Evolutionary conservation across 1,140 invertebrate species (phyloP).

Genomic region (Magallana gigas): DNA sequence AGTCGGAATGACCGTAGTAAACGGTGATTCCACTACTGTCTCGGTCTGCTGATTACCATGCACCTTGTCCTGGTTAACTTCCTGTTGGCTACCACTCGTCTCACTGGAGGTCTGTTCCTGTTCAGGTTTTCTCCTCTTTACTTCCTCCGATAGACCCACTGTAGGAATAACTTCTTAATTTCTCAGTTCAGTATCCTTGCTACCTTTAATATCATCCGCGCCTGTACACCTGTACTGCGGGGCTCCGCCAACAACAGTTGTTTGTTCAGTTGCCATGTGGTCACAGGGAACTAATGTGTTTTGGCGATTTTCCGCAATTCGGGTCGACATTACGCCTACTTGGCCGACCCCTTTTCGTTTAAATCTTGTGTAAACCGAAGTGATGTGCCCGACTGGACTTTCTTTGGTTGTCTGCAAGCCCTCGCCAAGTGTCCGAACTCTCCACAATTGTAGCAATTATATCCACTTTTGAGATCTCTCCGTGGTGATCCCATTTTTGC

Average conservation of each 20-base stretch:
- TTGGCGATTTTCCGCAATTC: background rate
- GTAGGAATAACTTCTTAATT: background rate
- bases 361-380: slow-evolving; percentile 4
- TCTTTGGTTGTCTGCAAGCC: background rate
- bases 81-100: background rate
- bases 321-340: slow-evolving; percentile 3
- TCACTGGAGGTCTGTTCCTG: background rate
- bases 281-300: slow-evolving; percentile 10
- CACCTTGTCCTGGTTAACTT: background rate
- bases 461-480: background rate
- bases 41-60: background rate
- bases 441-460: slow-evolving; percentile 15
- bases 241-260: background rate
- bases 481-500: background rate
- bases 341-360: slow-evolving; percentile 46
- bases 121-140: background rate
- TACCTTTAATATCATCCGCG: background rate
- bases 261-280: slow-evolving; percentile 8
- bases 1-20: background rate
- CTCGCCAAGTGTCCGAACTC: slow-evolving; percentile 18
- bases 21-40: background rate
- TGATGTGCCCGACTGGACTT: background rate
- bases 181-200: background rate
- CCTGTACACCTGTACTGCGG: background rate
- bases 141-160: background rate